Conservation (phyloP, 2,888 invertebrate genomes). For the Subacronicta megacephala region DNA sequence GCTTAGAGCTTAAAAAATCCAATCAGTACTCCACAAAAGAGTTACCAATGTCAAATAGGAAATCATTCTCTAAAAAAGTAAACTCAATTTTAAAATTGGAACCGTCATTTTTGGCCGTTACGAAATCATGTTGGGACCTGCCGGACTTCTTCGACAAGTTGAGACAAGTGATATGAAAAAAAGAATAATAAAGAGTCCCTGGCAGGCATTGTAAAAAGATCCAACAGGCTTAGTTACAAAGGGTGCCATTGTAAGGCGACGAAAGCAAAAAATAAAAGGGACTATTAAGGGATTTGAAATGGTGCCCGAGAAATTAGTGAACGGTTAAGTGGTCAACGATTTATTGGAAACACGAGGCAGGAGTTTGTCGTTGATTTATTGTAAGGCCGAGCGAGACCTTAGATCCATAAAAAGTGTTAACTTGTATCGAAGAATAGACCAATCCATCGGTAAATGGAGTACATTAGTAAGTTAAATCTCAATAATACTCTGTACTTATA, state of each 20-base stretch:
- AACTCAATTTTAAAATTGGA: slow-evolving; percentile 47
- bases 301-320: slow-evolving; percentile 57
- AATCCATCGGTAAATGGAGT: no score
- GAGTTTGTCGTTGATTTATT: slow-evolving; percentile 35
- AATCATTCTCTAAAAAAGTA: slow-evolving; percentile 28
- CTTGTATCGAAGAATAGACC: neutral
- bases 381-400: slow-evolving; percentile 3
- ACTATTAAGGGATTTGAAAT: slow-evolving; percentile 55
- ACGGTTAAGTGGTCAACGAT: slow-evolving; percentile 54
- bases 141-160: slow-evolving; percentile 50
- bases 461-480: no score
- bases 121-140: slow-evolving; percentile 56
- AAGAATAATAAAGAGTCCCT: slow-evolving; percentile 46
- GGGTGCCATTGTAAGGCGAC: slow-evolving; percentile 44
- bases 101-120: slow-evolving; percentile 52
- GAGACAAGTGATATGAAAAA: slow-evolving; percentile 48
- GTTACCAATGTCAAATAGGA: slow-evolving; percentile 25
- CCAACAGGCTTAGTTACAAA: slow-evolving; percentile 41
- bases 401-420: slow-evolving; percentile 7
- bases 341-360: slow-evolving; percentile 47
- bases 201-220: slow-evolving; percentile 52
- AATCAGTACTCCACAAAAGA: slow-evolving; percentile 21
- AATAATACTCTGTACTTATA: no score
- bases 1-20: slow-evolving; percentile 21
- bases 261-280: slow-evolving; percentile 55